These are phyloP conservation scores for Telmatochromis sp. DNA, from an alignment of 2,113 vertebrate genomes.

Conservation along the genomic window DNA sequence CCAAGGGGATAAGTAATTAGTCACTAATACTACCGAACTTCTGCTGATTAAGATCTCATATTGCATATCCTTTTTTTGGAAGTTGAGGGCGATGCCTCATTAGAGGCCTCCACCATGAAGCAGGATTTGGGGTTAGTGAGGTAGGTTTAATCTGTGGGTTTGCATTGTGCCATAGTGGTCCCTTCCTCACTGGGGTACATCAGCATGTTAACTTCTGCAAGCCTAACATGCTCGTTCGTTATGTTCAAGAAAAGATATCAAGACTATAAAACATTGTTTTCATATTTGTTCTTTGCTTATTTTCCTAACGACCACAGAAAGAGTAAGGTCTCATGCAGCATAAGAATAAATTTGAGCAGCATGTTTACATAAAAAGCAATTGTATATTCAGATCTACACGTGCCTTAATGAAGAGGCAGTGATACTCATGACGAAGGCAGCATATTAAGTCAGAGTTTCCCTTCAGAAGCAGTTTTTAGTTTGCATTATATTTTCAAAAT, in stretches of 20 bases:
- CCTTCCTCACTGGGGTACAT: background rate
- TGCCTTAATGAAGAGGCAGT: background rate
- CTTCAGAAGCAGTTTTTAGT: background rate
- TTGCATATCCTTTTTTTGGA: background rate
- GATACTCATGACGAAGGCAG: background rate
- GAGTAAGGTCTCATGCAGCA: background rate
- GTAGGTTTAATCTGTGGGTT: background rate
- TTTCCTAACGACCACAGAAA: background rate
- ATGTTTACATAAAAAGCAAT: background rate
- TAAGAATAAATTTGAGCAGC: background rate
- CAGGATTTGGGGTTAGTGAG: background rate
- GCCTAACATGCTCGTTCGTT: background rate
- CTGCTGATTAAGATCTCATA: background rate
- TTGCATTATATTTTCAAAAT: background rate
- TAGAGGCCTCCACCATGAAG: background rate
- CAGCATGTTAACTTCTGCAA: background rate
- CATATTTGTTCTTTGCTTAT: background rate
- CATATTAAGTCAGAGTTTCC: background rate
- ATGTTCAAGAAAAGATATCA: background rate
- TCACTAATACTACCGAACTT: background rate
- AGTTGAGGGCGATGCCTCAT: background rate
- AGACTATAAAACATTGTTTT: background rate
- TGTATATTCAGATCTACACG: background rate
- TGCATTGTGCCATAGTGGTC: background rate
- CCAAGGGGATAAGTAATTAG: background rate